These are phyloP conservation scores for Aphrophora alni DNA, from an alignment of 2,888 invertebrate genomes.

Conservation along the genomic window DNA sequence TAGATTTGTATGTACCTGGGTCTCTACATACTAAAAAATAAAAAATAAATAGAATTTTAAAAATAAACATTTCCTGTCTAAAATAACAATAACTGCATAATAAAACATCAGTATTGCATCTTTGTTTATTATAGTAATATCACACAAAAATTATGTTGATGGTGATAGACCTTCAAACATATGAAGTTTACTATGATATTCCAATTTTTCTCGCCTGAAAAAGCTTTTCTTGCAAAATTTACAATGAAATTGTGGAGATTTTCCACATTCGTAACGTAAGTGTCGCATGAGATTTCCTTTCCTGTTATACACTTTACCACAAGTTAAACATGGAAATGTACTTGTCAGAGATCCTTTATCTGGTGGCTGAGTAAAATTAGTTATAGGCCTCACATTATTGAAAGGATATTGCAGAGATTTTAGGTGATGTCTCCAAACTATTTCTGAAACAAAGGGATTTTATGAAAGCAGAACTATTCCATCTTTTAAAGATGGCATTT, in stretches of 20 bases:
- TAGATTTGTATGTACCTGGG: too few relatives aligned
- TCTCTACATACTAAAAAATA: too few relatives aligned
- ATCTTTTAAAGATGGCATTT: neutral
- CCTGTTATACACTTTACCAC: conserved; percentile 45
- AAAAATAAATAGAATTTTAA: too few relatives aligned
- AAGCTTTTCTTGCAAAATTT: conserved; percentile 49
- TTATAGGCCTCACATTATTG: neutral
- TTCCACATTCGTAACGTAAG: conserved; percentile 65
- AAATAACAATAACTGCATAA: too few relatives aligned
- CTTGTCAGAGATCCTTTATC: neutral
- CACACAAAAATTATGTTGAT: neutral
- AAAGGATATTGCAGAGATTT: conserved; percentile 30
- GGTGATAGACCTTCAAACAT: neutral
- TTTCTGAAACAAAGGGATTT: conserved; percentile 24
- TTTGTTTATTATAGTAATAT: too few relatives aligned
- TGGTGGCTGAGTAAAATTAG: neutral
- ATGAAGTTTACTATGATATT: conserved; percentile 44
- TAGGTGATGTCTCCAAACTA: conserved; percentile 13
- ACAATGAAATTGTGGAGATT: conserved; percentile 66
- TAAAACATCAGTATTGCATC: too few relatives aligned
- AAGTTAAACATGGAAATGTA: neutral
- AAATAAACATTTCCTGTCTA: too few relatives aligned
- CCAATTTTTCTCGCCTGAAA: conserved; percentile 44
- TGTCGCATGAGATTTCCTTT: conserved; percentile 60
- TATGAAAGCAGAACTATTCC: neutral